phyloP scores from a whole-genome alignment of 2,797 vertebrate genomes.

The Sebastes matsubarae region DNA sequence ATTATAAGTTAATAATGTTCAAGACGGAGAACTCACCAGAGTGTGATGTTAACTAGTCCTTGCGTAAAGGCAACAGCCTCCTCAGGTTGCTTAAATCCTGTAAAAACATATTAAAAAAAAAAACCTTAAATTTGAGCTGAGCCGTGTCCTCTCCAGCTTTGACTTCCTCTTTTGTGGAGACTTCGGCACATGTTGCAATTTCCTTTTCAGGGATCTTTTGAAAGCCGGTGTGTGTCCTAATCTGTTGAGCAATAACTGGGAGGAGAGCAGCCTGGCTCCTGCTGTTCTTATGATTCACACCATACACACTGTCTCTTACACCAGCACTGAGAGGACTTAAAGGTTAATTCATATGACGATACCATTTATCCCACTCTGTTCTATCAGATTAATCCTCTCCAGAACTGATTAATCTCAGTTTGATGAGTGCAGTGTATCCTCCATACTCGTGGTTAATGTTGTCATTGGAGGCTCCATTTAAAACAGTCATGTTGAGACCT shows the following conservation, averaged over 20 bases:
- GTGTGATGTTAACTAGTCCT: neutral
- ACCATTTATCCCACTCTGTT: neutral
- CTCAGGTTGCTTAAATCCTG: conserved; percentile 30
- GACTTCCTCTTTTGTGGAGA: conserved; percentile 59
- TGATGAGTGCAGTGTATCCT: neutral
- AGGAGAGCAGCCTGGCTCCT: conserved; percentile 41
- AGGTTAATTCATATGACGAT: neutral
- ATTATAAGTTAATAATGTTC: neutral
- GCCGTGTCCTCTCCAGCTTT: conserved; percentile 4
- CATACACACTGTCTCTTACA: neutral
- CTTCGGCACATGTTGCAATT: conserved; percentile 63
- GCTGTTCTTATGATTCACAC: neutral
- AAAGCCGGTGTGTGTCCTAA: conserved; percentile 51
- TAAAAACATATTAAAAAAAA: conserved; percentile 22
- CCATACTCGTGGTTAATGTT: neutral
- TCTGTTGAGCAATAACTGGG: conserved; percentile 61
- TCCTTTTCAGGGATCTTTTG: conserved; percentile 61
- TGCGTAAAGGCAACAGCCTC: neutral
- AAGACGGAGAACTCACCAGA: conserved; percentile 50
- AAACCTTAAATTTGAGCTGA: neutral
- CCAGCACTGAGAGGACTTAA: neutral
- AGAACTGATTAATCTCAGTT: neutral
- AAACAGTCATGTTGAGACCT: conserved; percentile 24
- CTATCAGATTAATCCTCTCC: neutral
- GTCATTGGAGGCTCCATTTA: neutral